Base-by-base conservation (phyloP, 2,888 invertebrate genomes). In the Malthinus seriepunctatus region DNA sequence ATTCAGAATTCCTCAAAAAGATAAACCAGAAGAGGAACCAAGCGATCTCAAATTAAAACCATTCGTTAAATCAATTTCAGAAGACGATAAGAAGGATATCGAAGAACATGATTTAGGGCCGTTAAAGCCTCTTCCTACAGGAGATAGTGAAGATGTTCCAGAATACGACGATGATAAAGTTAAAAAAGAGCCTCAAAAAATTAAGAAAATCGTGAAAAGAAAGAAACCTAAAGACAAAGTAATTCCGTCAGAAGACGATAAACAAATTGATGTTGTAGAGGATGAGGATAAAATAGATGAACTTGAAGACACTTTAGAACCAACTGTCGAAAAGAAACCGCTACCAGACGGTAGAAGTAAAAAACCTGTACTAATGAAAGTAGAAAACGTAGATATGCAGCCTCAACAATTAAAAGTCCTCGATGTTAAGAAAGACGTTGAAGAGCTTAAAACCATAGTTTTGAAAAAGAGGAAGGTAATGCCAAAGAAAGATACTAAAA, bases 11-110 rank as follows among this genome's bases (percentile, higher is more conserved):
- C 51, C 71, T 54, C 47, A 71, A 60, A 66, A 63, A 63, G 65
- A 65, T 47, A 68, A 69, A 46, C 69, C 71, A 48, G 72, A 75
- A 51, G 75, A 70, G 48, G 73, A 74, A 60, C 68, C 69, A 50
- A 78, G 78, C 56, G 71, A 74, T 63, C 75, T 78, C 39, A 71
- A 62, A 69, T 67, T 74, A 45, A 77, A 73, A 69, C 77, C 75
- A 45, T 74, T 76, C 55, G 70, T 50, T 33, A 71, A 70, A 59
- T 64, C 66, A 11, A 57, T 59, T 54, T 63, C 66, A 12, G 67
- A 60, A 57, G 69, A 71, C 66, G 61, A 69, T 61, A 74, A 54
- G 75, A 72, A 60, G 57, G 73, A 78, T 37, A 72, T 76, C 62
- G 71, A 76, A 1, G 75, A 78, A 58, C 7, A 8, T 2, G 39